Evolutionary conservation across 2,113 vertebrate species (phyloP).

Genomic region (Melanostigma gelatinosum): DNA sequence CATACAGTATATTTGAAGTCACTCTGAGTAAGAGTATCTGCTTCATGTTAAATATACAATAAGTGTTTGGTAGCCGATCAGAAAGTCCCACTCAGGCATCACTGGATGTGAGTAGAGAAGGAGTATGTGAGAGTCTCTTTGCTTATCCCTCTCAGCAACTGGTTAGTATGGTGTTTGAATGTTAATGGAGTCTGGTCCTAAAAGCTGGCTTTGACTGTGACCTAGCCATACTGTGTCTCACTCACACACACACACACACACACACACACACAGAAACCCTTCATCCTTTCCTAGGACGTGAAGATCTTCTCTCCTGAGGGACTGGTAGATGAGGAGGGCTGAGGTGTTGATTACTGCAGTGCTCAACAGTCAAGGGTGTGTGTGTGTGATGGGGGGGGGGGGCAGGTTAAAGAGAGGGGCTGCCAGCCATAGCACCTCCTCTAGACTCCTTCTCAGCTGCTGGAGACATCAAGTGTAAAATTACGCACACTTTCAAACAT

Average conservation of each 20-base stretch:
- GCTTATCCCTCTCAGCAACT: constrained; percentile 59
- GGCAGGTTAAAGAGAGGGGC: constrained; percentile 62
- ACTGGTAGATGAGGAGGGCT: constrained; percentile 64
- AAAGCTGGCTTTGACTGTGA: constrained; percentile 57
- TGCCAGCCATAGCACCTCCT: constrained; percentile 46
- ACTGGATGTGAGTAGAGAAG: constrained; percentile 43
- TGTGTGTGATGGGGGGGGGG: background rate
- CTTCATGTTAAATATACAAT: constrained; percentile 43
- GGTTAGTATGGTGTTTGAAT: constrained; percentile 65
- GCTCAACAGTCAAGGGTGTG: constrained; percentile 67
- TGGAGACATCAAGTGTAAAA: constrained; percentile 75
- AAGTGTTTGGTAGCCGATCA: constrained; percentile 49
- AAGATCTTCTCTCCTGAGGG: constrained; percentile 67
- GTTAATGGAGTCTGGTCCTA: constrained; percentile 59
- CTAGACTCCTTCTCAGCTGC: constrained; percentile 53
- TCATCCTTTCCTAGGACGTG: constrained; percentile 55
- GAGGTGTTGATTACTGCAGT: constrained; percentile 82
- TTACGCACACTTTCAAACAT: constrained; percentile 62
- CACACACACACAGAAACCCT: constrained; percentile 15
- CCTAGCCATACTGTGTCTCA: constrained; percentile 28
- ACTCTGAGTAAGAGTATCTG: constrained; percentile 32
- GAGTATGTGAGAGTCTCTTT: constrained; percentile 64
- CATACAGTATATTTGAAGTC: constrained; percentile 21
- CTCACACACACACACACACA: constrained; percentile 1
- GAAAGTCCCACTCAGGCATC: constrained; percentile 47